Base-by-base conservation (phyloP, 2,113 vertebrate genomes). In the Miniopterus natalensis region DNA sequence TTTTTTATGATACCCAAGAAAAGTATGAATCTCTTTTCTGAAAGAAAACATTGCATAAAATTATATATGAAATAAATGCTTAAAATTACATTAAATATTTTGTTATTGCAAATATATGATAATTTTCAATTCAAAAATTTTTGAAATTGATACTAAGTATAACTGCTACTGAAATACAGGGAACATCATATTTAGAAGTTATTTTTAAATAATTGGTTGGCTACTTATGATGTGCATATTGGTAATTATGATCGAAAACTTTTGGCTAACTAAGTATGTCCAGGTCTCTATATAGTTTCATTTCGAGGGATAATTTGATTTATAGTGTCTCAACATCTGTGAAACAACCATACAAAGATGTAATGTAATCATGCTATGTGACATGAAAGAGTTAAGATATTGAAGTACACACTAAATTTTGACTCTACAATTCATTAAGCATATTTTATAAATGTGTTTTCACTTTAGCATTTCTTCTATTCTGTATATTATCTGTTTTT, bases 1-100 rank as follows among this genome's bases (percentile, higher is more conserved):
- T 84, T 84, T 70, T 59, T 47, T 55, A 63, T 78, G 83, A 1
- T 25, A 57, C 27, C 17, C 55, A 92, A 79, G 61, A 59, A 94
- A 84, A 74, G 20, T 70, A 70, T 21, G 15, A 47, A n/a, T n/a
- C 27, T 6, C 53, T 95, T 94, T 55, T 65, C n/a, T 89, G 61
- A 93, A 97, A 81, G 45, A 90, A 87, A 88, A 47, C 1, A 59
- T 66, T 89, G n/a, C 31, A 57, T 61, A 59, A 78, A 88, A 88
- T 87, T 36, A 65, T 6, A 47, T 65, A 63, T 1, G 3, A 45
- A 57, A 40, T 42, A 90, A 49, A 66, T 59, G 1, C 17, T 75
- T 80, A n/a, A 55, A 75, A 57, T 53, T 75, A 59, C 53, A 51
- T 80, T 88, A 70, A 92, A 71, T 78, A n/a, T 92, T 66, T 80